Percentiles rank a stretch among this genome's conserved stretches.
Conservation (phyloP, 2,888 invertebrate genomes). For the Lasioglossum zephyrum region DNA sequence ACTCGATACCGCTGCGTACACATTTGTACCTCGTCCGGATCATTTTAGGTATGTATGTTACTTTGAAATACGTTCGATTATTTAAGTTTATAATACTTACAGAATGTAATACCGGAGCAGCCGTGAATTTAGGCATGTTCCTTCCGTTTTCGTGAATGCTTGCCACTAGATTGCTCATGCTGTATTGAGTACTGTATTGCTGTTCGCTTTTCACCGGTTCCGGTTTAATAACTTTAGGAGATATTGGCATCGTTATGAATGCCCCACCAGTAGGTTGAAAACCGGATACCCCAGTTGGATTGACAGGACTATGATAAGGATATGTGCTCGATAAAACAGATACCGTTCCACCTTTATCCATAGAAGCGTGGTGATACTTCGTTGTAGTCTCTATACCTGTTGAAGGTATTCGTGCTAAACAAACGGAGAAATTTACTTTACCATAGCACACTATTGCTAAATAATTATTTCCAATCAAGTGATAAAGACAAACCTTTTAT, state of each 20-base stretch:
- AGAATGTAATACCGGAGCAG: slow-evolving; percentile 80
- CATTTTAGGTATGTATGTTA: slow-evolving; percentile 58
- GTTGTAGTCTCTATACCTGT: slow-evolving; percentile 85
- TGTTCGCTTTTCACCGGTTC: slow-evolving; percentile 79
- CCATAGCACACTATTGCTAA: neutral
- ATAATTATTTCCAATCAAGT: slow-evolving; percentile 10
- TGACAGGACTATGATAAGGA: slow-evolving; percentile 89
- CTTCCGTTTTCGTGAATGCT: slow-evolving; percentile 81
- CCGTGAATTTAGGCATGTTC: slow-evolving; percentile 80
- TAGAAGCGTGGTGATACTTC: slow-evolving; percentile 85
- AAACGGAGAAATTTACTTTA: slow-evolving; percentile 62
- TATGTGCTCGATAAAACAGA: slow-evolving; percentile 85
- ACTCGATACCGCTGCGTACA: slow-evolving; percentile 3
- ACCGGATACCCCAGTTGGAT: slow-evolving; percentile 93
- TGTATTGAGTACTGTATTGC: slow-evolving; percentile 81
- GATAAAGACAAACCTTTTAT: slow-evolving; percentile 87
- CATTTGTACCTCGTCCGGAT: slow-evolving; percentile 12
- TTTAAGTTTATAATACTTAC: slow-evolving; percentile 68
- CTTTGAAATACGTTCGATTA: slow-evolving; percentile 17
- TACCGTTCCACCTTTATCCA: slow-evolving; percentile 82
- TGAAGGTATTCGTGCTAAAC: slow-evolving; percentile 86
- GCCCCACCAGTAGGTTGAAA: slow-evolving; percentile 98
- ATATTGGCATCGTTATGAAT: slow-evolving; percentile 93
- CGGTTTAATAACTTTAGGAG: slow-evolving; percentile 85
- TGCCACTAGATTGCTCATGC: slow-evolving; percentile 80